Evolutionary conservation across 92 coral and sea anemone species (phyloP).

Genomic region (Pocillopora meandrina): DNA sequence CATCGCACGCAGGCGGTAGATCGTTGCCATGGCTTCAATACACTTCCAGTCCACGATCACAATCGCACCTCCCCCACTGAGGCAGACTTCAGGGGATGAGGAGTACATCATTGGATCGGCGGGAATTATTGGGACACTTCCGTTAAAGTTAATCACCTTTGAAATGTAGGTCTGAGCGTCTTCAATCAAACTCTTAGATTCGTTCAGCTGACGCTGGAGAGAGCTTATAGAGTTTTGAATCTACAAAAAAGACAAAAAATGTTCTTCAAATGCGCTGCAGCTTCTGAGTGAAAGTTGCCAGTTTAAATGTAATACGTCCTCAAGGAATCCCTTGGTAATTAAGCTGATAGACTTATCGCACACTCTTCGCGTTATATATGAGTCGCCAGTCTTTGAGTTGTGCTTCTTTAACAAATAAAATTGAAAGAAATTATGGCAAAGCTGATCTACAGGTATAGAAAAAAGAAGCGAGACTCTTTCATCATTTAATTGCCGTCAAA

Average conservation of each 20-base stretch:
- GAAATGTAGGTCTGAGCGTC: constrained; percentile 73
- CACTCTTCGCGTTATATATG: not conserved
- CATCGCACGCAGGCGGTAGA: constrained; percentile 48
- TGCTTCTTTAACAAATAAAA: not conserved
- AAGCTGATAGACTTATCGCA: too few species aligned
- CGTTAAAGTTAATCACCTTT: constrained; percentile 70
- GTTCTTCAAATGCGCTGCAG: too few species aligned
- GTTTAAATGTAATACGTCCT: too few species aligned
- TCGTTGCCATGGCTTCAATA: constrained; percentile 80
- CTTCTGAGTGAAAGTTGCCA: too few species aligned
- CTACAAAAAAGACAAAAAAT: constrained; percentile 29
- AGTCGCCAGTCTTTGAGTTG: not conserved
- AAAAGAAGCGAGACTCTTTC: too few species aligned
- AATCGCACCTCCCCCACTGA: constrained; percentile 53
- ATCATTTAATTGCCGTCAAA: too few species aligned
- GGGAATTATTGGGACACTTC: constrained; percentile 77
- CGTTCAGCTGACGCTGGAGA: constrained; percentile 66
- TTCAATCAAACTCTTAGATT: constrained; percentile 42
- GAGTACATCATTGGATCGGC: constrained; percentile 20
- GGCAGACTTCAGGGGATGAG: constrained; percentile 61
- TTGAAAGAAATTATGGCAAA: not conserved
- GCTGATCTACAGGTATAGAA: too few species aligned
- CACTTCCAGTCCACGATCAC: constrained; percentile 74
- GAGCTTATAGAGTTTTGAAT: constrained; percentile 65
- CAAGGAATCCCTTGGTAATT: too few species aligned